A percentile compares a stretch with the other conserved stretches of the same genome.
phyloP scores from a whole-genome alignment of 1,140 invertebrate genomes.

The Stenopsyche tienmushanensis region DNA sequence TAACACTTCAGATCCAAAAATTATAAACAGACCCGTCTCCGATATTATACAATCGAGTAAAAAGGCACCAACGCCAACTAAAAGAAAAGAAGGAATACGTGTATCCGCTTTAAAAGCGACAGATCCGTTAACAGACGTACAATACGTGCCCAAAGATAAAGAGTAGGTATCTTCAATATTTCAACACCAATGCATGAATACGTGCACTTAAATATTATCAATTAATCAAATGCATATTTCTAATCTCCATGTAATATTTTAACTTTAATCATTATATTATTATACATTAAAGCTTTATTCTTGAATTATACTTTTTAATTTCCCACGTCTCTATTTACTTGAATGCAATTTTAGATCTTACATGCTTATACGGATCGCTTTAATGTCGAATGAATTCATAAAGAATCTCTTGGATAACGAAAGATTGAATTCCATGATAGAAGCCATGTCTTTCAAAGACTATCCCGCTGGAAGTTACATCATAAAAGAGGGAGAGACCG shows the following conservation, averaged over 20 bases:
- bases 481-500: constrained; percentile 83
- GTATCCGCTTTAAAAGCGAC: constrained; percentile 7
- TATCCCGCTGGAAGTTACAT: constrained; percentile 74
- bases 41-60: not conserved
- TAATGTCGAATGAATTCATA: constrained; percentile 90
- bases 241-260: too few species aligned
- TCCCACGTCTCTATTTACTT: not conserved
- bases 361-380: constrained; percentile 57
- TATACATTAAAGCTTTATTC: not conserved
- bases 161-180: constrained; percentile 44
- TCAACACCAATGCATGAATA: not conserved
- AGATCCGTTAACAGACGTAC: constrained; percentile 13
- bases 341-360: constrained; percentile 48
- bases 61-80: not conserved
- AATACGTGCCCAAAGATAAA: constrained; percentile 43
- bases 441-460: constrained; percentile 85
- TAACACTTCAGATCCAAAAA: not conserved
- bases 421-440: constrained; percentile 81
- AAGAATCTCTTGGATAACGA: constrained; percentile 83
- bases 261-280: not conserved
- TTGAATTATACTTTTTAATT: not conserved
- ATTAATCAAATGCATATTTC: too few species aligned
- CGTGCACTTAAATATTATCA: too few species aligned
- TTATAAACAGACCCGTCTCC: not conserved
- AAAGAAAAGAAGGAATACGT: constrained; percentile 16